phyloP scores from a whole-genome alignment of 2,888 invertebrate genomes.

The Trissolcus japonicus region DNA sequence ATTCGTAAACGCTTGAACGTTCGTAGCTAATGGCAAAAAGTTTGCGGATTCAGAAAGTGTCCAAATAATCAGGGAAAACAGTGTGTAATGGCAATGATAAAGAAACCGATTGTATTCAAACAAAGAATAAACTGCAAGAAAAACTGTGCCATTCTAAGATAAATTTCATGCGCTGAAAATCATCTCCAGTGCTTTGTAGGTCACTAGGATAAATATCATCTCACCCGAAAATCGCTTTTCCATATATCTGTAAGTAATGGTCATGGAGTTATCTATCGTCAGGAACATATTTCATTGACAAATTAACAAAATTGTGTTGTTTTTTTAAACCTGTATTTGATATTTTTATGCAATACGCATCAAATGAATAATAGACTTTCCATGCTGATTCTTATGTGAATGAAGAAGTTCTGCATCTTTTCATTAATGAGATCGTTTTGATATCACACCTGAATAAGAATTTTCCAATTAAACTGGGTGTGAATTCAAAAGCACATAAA shows the following conservation, averaged over 20 bases:
- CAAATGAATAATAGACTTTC: neutral
- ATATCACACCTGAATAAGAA: too few species aligned
- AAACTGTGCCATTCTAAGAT: conserved; percentile 19
- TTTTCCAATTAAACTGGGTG: too few species aligned
- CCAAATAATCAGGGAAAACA: too few species aligned
- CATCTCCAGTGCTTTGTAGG: conserved; percentile 25
- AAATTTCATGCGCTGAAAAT: conserved; percentile 29
- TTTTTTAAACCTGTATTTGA: neutral
- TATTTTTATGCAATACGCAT: neutral
- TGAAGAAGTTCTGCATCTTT: too few species aligned
- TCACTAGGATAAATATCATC: conserved; percentile 30
- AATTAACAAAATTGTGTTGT: neutral
- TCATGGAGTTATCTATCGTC: conserved; percentile 13
- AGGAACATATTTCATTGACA: conserved; percentile 14
- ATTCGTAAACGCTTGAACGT: conserved; percentile 4
- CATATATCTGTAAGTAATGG: conserved; percentile 12
- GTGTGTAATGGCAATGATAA: conserved; percentile 2
- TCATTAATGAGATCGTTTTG: too few species aligned
- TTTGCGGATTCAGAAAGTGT: conserved; percentile 2
- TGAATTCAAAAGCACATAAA: too few species aligned
- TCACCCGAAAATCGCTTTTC: conserved; percentile 17
- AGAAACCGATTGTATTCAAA: conserved; percentile 7
- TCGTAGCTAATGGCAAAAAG: neutral
- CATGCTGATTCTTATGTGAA: too few species aligned
- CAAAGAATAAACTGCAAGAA: conserved; percentile 1